These are phyloP conservation scores for Torymus auratus DNA, from an alignment of 2,888 invertebrate genomes.

Conservation along the genomic window DNA sequence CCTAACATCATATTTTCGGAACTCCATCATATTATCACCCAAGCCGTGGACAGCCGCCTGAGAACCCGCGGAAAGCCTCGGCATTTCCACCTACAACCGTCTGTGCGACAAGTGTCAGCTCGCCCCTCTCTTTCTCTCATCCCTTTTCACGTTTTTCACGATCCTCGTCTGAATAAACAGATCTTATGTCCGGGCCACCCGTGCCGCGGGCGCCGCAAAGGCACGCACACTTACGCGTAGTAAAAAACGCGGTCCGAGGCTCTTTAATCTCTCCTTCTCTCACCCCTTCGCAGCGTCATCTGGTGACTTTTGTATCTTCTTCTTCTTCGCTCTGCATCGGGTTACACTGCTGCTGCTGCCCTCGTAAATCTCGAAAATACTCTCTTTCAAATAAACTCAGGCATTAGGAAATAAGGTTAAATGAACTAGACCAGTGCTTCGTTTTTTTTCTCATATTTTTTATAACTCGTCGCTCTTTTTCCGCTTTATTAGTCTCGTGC, in stretches of 20 bases:
- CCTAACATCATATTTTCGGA: too few relatives aligned
- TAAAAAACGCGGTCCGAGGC: slow-evolving; percentile 7
- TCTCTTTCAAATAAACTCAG: slow-evolving; percentile 36
- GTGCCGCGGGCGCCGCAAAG: slow-evolving; percentile 31
- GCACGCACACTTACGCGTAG: slow-evolving; percentile 21
- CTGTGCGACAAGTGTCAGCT: slow-evolving; percentile 19
- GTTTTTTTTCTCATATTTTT: slow-evolving; percentile 19
- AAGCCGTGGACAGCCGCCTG: too few relatives aligned
- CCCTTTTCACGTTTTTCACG: neutral
- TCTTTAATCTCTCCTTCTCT: slow-evolving; percentile 38
- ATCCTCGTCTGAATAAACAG: slow-evolving; percentile 53
- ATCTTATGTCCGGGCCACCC: slow-evolving; percentile 52
- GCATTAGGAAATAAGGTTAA: slow-evolving; percentile 6
- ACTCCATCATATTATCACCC: too few relatives aligned
- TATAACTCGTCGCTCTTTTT: slow-evolving; percentile 11
- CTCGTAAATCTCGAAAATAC: slow-evolving; percentile 45
- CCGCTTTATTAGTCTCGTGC: slow-evolving; percentile 2
- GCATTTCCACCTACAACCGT: too few relatives aligned
- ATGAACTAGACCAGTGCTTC: slow-evolving; percentile 19
- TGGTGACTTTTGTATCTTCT: slow-evolving; percentile 11
- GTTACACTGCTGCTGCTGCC: neutral
- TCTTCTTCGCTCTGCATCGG: neutral
- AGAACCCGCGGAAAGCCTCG: too few relatives aligned
- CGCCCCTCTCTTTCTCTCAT: neutral
- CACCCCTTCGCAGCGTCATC: slow-evolving; percentile 17